Percentiles rank a stretch among this genome's conserved stretches.
Conservation (phyloP, 2,888 invertebrate genomes). For the Epinotia nisella region DNA sequence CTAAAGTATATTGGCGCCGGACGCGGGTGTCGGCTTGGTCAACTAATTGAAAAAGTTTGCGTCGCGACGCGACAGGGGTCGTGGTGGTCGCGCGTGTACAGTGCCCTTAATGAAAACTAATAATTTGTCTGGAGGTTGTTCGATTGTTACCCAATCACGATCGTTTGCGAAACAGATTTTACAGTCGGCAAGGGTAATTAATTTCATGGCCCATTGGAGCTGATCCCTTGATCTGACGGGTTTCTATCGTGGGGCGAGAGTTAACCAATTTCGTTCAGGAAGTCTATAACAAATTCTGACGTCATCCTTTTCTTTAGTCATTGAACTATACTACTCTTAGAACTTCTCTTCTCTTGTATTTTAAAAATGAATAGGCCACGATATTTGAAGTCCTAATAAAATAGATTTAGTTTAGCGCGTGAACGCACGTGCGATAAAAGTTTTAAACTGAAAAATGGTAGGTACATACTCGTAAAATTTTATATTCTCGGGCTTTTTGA, state of each 20-base stretch:
- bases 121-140: constrained; percentile 22
- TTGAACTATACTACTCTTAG: not conserved
- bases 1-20: constrained; percentile 59
- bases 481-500: constrained; percentile 31
- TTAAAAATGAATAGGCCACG: no score
- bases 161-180: not conserved
- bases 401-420: constrained; percentile 10
- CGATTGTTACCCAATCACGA: constrained; percentile 22
- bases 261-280: not conserved
- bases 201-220: not conserved
- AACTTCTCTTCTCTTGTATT: no score
- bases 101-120: constrained; percentile 43
- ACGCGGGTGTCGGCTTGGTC: constrained; percentile 55
- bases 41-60: constrained; percentile 79
- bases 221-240: constrained; percentile 5
- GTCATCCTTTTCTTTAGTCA: not conserved
- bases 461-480: constrained; percentile 35
- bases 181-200: not conserved
- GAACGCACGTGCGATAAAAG: constrained; percentile 25
- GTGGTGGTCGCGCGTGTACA: constrained; percentile 27
- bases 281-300: not conserved
- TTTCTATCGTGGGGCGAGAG: not conserved
- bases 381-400: not conserved
- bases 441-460: constrained; percentile 37
- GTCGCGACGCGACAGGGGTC: constrained; percentile 53